phyloP scores from a whole-genome alignment of 2,888 invertebrate species.

The Emmelina monodactyla region DNA sequence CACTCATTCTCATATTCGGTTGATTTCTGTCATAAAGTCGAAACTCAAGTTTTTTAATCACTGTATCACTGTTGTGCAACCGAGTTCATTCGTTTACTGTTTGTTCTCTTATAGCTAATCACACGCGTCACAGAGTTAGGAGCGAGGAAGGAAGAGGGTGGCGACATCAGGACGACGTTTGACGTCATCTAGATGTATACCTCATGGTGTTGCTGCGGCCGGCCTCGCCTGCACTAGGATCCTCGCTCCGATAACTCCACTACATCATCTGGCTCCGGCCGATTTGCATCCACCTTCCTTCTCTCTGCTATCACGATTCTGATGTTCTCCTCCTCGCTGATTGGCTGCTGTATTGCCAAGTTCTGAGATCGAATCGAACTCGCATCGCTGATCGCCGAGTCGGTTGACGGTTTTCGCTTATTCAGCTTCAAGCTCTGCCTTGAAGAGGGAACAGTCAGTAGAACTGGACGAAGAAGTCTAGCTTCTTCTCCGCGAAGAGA shows the following conservation, averaged over 20 bases:
- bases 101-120: too few relatives aligned
- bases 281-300: conserved; percentile 61
- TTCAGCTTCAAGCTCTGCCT: conserved; percentile 34
- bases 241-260: conserved; percentile 51
- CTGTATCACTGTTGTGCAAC: conserved; percentile 39
- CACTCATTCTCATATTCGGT: conserved; percentile 16
- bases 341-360: conserved; percentile 27
- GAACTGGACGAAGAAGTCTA: conserved; percentile 37
- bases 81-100: conserved; percentile 46
- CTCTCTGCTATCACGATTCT: conserved; percentile 70
- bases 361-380: conserved; percentile 27
- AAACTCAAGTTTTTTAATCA: conserved; percentile 25
- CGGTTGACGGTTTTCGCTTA: conserved; percentile 38
- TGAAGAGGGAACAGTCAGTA: conserved; percentile 43
- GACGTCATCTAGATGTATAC: conserved; percentile 49
- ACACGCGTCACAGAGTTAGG: conserved; percentile 23
- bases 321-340: conserved; percentile 61
- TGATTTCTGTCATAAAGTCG: conserved; percentile 31
- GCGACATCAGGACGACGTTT: conserved; percentile 19
- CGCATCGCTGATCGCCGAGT: conserved; percentile 33
- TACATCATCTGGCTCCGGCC: conserved; percentile 37
- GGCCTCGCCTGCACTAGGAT: conserved; percentile 63
- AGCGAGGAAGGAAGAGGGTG: conserved; percentile 20
- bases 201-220: conserved; percentile 60
- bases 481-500: conserved; percentile 54